Evolutionary conservation across 2,113 vertebrate genomes (phyloP).

Genomic region (Entelurus aequoreus): DNA sequence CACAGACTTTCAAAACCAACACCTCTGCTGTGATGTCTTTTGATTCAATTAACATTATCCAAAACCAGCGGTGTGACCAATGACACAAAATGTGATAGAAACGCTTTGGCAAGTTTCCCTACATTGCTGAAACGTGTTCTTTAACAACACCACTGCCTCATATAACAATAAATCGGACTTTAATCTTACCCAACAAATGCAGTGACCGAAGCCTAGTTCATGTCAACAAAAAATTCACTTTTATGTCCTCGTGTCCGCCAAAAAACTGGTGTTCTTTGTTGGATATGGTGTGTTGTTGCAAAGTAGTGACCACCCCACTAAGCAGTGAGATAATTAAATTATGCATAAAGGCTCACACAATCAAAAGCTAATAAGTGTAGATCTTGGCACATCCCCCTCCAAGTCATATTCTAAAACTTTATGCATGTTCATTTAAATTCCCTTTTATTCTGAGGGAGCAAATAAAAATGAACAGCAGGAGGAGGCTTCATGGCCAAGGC

Average conservation of each 20-base stretch:
- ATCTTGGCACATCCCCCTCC: slow-evolving; percentile 20
- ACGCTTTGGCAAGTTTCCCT: too few species aligned
- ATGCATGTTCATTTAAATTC: slow-evolving; percentile 29
- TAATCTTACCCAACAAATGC: too few species aligned
- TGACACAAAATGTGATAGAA: not conserved
- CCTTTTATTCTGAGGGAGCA: slow-evolving; percentile 27
- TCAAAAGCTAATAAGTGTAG: slow-evolving; percentile 8
- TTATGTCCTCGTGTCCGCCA: too few species aligned
- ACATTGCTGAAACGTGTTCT: too few species aligned
- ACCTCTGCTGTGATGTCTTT: not conserved
- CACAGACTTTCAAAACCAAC: not conserved
- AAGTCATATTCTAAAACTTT: slow-evolving; percentile 5
- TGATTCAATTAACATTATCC: not conserved
- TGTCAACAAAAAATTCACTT: too few species aligned
- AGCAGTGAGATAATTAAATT: not conserved
- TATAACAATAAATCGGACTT: too few species aligned
- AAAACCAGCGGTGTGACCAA: not conserved
- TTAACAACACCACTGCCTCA: too few species aligned
- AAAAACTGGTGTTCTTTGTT: too few species aligned
- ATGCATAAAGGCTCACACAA: not conserved
- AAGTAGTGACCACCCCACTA: not conserved
- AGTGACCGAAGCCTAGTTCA: too few species aligned
- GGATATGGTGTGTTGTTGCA: too few species aligned
- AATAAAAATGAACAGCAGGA: slow-evolving; percentile 24
- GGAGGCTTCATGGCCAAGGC: slow-evolving; percentile 19